Percentiles rank a stretch among this genome's conserved stretches.
phyloP scores from a whole-genome alignment of 64 coral and sea anemone species.

The Stichodactyla helianthus region DNA sequence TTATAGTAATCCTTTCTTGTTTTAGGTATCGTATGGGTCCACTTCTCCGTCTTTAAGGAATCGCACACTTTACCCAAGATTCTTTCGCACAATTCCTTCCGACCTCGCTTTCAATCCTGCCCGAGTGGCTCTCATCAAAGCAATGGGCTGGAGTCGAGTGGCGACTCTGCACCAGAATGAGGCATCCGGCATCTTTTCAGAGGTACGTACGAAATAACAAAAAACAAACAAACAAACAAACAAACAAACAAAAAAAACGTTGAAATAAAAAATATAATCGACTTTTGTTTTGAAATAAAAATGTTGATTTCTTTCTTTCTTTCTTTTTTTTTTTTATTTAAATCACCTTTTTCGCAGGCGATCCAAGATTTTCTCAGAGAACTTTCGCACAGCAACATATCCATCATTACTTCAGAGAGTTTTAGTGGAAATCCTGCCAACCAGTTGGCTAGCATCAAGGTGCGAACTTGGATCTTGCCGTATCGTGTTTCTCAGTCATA shows the following conservation, averaged over 20 bases:
- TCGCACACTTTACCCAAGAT: slow-evolving; percentile 58
- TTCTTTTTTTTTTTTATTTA: not conserved
- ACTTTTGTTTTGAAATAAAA: too few relatives aligned
- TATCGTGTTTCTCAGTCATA: too few relatives aligned
- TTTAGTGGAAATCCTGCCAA: slow-evolving; percentile 55
- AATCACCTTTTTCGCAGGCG: slow-evolving; percentile 25
- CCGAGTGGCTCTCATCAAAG: slow-evolving; percentile 43
- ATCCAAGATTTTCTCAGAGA: slow-evolving; percentile 44
- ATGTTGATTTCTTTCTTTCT: not conserved
- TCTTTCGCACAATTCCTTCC: slow-evolving; percentile 79
- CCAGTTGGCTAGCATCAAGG: slow-evolving; percentile 66
- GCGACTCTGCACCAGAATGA: slow-evolving; percentile 76
- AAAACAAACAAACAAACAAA: too few relatives aligned
- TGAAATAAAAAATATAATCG: not conserved
- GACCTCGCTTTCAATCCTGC: slow-evolving; percentile 77
- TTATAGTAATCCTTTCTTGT: not conserved
- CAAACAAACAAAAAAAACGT: too few relatives aligned
- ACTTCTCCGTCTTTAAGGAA: slow-evolving; percentile 67
- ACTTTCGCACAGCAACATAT: slow-evolving; percentile 35
- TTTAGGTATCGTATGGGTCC: slow-evolving; percentile 69
- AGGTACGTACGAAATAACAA: slow-evolving; percentile 30
- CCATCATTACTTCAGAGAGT: slow-evolving; percentile 55
- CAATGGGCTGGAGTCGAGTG: slow-evolving; percentile 67
- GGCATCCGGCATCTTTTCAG: slow-evolving; percentile 78
- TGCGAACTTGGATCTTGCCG: not conserved